Evolutionary conservation across 1,140 invertebrate species (phyloP), one percentile per base, ranked within the genome.

Genomic region (Cephus cinctus): DNA sequence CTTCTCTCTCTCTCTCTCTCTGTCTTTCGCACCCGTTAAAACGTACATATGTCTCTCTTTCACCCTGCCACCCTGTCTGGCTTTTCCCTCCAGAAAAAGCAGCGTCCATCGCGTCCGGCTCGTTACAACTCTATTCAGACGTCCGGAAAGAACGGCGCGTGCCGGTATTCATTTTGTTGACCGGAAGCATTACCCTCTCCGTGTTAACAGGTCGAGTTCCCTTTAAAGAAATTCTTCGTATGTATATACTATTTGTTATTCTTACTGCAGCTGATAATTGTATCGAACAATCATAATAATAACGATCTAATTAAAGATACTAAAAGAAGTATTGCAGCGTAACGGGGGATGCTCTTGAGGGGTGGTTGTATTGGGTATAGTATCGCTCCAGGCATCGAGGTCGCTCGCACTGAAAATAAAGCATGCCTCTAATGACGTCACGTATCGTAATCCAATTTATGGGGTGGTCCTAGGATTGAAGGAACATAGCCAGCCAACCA

Each of bases 61-160:
- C 47, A 35, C 49, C 45, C 47, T 48, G n/a, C n/a, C n/a, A n/a
- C n/a, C n/a, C n/a, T n/a, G n/a, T n/a, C n/a, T n/a, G n/a, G n/a
- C n/a, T n/a, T n/a, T n/a, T n/a, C n/a, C n/a, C 12, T 35, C 34
- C 34, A 16, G 34, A 35, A 35, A 35, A 35, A 35, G 18, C 34
- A 6, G 34, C 12, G 12, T 35, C 34, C 34, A n/a, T n/a, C n/a
- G n/a, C 57, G 65, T 61, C 58, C 60, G 57, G 63, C 71, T 76
- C 71, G 71, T 76, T 75, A 76, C 71, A 75, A 76, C 65, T 73
- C 74, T 71, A 76, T 76, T 76, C 72, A 76, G 67, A 74, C 64
- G 63, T 67, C 61, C 67, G 63, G 62, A 66, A 72, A 67, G 64
- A 67, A 68, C 62, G 56, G 56, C 63, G 70, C 72, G 72, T 74